These are phyloP conservation scores for Strongylocentrotus purpuratus DNA, from an alignment of 35 echinoderm and acorn worm genomes.

Conservation along the genomic window DNA sequence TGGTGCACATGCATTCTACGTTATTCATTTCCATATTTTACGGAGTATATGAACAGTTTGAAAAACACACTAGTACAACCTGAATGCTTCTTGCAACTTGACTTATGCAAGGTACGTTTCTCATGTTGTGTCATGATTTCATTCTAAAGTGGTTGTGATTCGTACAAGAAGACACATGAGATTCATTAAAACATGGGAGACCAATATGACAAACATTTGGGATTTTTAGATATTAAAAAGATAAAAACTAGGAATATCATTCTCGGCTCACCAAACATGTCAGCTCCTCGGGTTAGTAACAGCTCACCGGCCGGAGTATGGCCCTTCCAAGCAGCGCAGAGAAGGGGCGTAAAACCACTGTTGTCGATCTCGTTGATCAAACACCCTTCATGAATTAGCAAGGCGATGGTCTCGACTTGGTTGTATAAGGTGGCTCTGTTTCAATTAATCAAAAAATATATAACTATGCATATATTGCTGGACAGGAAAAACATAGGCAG, in stretches of 20 bases:
- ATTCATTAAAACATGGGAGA: neutral
- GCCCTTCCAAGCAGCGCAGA: slow-evolving; percentile 82
- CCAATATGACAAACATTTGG: neutral
- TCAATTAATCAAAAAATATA: neutral
- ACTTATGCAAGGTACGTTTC: too few relatives aligned
- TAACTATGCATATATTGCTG: too few relatives aligned
- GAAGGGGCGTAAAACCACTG: slow-evolving; percentile 70
- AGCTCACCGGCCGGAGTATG: slow-evolving; percentile 58
- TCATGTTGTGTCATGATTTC: too few relatives aligned
- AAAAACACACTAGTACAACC: too few relatives aligned
- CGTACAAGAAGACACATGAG: too few relatives aligned
- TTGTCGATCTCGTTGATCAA: slow-evolving; percentile 57
- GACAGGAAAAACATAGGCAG: too few relatives aligned
- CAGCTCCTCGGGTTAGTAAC: slow-evolving; percentile 60
- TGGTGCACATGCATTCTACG: too few relatives aligned
- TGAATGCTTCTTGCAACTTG: too few relatives aligned
- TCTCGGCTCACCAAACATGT: slow-evolving; percentile 42
- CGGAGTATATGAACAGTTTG: too few relatives aligned
- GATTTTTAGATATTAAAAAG: neutral
- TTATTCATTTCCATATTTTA: too few relatives aligned
- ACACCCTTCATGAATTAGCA: slow-evolving; percentile 49
- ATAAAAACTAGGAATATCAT: neutral
- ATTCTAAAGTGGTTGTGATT: too few relatives aligned
- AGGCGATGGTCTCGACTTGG: neutral
- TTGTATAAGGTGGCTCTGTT: neutral